These are phyloP conservation scores for Tragelaphus strepsiceros DNA, from an alignment of 2,113 vertebrate genomes.

Conservation along the genomic window DNA sequence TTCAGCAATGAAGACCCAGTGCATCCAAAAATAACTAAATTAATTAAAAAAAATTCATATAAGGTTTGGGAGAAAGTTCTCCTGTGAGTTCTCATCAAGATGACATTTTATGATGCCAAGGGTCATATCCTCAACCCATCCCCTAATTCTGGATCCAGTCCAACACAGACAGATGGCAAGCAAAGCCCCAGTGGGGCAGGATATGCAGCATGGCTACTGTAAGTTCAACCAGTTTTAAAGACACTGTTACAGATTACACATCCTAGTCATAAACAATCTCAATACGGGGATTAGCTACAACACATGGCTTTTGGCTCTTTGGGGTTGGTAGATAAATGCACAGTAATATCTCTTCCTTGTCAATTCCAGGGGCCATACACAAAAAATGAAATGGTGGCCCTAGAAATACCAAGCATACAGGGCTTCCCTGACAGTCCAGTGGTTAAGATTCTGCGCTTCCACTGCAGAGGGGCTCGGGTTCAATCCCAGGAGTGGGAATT, in stretches of 20 bases:
- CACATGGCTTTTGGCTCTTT: not conserved
- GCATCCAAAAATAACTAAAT: not conserved
- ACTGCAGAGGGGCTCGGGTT: not conserved
- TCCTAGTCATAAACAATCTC: not conserved
- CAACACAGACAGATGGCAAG: not conserved
- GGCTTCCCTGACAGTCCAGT: not conserved
- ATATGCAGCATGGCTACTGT: not conserved
- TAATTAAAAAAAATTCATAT: not conserved
- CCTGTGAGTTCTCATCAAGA: not conserved
- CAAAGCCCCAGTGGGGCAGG: not conserved
- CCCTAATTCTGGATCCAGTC: not conserved
- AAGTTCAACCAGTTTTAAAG: not conserved
- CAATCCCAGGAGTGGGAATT: not conserved
- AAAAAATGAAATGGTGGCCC: not conserved
- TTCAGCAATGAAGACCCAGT: not conserved
- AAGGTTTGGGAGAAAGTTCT: not conserved
- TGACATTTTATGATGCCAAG: not conserved
- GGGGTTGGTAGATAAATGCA: not conserved
- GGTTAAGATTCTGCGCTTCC: not conserved
- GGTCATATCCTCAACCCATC: not conserved
- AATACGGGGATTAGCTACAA: not conserved
- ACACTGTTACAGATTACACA: not conserved
- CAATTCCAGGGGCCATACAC: no score
- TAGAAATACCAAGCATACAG: not conserved
- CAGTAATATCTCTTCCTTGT: not conserved